A percentile compares a stretch with the other conserved stretches of the same genome.
Evolutionary conservation across 2,113 vertebrate species (phyloP).

Genomic region (Tachycineta bicolor): DNA sequence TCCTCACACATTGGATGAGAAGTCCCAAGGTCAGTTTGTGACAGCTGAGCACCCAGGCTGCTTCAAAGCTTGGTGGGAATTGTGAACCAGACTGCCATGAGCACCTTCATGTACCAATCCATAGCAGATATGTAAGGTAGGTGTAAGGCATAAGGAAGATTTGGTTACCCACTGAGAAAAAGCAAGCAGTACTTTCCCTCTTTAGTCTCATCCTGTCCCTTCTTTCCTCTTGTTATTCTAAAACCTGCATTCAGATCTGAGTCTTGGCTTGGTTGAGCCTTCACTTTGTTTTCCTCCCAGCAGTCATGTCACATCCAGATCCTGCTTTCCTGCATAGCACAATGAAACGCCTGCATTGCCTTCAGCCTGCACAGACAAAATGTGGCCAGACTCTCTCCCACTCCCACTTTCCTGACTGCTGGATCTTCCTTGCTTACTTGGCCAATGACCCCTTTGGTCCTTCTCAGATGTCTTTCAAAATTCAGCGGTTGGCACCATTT

Average conservation of each 20-base stretch:
- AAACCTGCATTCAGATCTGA: neutral
- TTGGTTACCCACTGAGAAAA: neutral
- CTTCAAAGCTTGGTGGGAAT: neutral
- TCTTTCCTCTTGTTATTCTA: neutral
- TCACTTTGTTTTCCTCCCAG: neutral
- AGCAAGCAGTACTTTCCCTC: neutral
- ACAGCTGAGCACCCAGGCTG: rapidly evolving
- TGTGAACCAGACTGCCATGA: neutral
- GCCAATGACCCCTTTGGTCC: neutral
- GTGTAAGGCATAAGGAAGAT: neutral
- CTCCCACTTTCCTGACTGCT: neutral
- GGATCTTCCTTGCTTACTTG: neutral
- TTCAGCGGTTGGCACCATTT: neutral
- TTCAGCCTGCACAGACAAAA: neutral
- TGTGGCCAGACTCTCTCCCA: neutral
- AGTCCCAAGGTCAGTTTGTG: neutral
- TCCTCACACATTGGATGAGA: neutral
- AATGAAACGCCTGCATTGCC: neutral
- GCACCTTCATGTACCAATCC: neutral
- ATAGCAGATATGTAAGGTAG: neutral
- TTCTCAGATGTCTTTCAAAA: neutral
- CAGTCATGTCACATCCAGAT: neutral
- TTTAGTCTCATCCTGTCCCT: neutral
- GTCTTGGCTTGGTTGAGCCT: neutral
- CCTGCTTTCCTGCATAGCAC: neutral